Conservation (phyloP, 2,113 vertebrate genomes). For the Cololabis saira region DNA sequence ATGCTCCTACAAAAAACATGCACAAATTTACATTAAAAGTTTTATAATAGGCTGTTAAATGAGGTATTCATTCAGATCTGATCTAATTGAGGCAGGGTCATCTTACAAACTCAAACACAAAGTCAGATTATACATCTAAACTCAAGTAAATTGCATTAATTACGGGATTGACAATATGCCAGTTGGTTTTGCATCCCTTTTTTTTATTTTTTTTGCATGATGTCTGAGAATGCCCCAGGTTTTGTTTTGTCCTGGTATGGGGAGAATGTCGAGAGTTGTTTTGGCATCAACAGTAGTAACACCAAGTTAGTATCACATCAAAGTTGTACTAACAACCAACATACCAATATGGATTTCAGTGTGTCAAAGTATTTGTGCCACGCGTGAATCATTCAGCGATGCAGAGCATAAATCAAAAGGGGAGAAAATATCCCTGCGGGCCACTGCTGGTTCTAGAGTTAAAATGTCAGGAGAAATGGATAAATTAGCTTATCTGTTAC, state of each 20-base stretch:
- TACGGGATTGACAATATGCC: not conserved
- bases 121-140: not conserved
- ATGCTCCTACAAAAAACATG: too few species aligned
- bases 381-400: too few species aligned
- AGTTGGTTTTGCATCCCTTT: not conserved
- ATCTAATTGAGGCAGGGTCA: not conserved
- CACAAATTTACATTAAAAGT: not conserved
- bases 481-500: not conserved
- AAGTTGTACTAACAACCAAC: too few species aligned
- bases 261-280: conserved; percentile 20
- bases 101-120: not conserved
- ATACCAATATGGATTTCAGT: too few species aligned
- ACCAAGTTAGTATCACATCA: too few species aligned
- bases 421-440: too few species aligned
- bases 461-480: not conserved
- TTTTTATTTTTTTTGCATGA: too few species aligned
- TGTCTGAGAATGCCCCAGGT: not conserved
- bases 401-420: too few species aligned
- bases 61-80: not conserved
- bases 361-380: too few species aligned
- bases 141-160: not conserved
- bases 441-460: not conserved
- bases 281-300: conserved; percentile 1
- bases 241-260: conserved; percentile 21
- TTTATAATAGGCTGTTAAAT: too few species aligned